phyloP scores from a whole-genome alignment of 2,888 invertebrate species.

The Syrphus vitripennis region DNA sequence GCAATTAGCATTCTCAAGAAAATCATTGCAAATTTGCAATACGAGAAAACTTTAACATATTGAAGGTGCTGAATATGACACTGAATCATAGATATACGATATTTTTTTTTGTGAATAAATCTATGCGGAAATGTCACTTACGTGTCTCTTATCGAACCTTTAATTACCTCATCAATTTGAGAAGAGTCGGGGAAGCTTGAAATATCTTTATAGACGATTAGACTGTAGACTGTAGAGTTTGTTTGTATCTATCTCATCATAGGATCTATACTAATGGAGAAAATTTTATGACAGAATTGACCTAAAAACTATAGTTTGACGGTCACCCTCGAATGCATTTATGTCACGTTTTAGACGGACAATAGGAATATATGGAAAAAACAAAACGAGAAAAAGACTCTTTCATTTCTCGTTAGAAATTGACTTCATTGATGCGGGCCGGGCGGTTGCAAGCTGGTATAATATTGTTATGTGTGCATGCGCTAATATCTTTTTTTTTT shows the following conservation, averaged over 20 bases:
- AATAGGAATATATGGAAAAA: constrained; percentile 2
- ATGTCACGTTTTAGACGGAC: constrained; percentile 40
- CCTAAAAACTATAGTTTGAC: constrained; percentile 59
- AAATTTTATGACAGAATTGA: constrained; percentile 61
- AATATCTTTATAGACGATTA: neutral
- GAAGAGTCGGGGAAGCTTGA: neutral
- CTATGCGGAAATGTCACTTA: constrained; percentile 42
- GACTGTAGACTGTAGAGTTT: neutral
- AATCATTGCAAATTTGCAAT: constrained; percentile 17
- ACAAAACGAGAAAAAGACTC: neutral
- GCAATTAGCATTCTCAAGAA: constrained; percentile 56
- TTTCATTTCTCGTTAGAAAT: constrained; percentile 36
- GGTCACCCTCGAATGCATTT: constrained; percentile 27
- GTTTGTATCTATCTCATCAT: neutral
- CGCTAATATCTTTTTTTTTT: constrained; percentile 24
- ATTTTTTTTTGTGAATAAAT: neutral
- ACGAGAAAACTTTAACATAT: neutral
- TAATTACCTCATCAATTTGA: neutral
- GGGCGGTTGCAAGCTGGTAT: neutral
- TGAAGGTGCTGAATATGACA: constrained; percentile 47
- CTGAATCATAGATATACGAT: neutral
- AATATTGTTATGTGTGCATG: neutral
- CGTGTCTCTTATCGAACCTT: constrained; percentile 20
- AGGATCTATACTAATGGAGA: constrained; percentile 12
- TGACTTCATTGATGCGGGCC: constrained; percentile 60